phyloP scores from a whole-genome alignment of 2,113 vertebrate species.

The Podiceps cristatus region DNA sequence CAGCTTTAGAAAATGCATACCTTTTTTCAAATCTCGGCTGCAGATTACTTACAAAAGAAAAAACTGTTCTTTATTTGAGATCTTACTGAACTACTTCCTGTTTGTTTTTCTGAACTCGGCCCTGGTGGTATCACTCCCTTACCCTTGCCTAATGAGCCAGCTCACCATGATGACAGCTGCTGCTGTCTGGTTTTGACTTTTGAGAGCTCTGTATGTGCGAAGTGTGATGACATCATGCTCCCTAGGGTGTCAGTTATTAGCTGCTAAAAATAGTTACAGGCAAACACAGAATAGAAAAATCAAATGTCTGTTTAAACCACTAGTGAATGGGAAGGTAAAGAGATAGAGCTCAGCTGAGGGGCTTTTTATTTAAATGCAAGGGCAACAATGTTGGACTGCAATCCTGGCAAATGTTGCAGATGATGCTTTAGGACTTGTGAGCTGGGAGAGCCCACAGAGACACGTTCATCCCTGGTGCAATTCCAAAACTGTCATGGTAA shows the following conservation, averaged over 20 bases:
- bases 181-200: constrained; percentile 22
- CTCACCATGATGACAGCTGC: constrained; percentile 13
- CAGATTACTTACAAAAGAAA: neutral
- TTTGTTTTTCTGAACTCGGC: neutral
- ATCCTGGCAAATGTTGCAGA: neutral
- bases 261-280: constrained; percentile 70
- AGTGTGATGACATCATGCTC: constrained; percentile 61
- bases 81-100: neutral
- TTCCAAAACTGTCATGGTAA: constrained; percentile 40
- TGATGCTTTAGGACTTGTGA: neutral
- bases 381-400: neutral
- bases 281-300: constrained; percentile 59
- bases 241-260: constrained; percentile 61
- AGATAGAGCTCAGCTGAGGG: neutral
- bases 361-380: neutral
- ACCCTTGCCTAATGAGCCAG: constrained; percentile 21
- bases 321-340: constrained; percentile 19
- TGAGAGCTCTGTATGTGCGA: constrained; percentile 19
- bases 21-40: neutral
- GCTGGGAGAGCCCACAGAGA: neutral
- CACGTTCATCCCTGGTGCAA: neutral
- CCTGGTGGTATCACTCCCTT: neutral
- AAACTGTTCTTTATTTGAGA: neutral
- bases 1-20: neutral
- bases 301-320: constrained; percentile 44